phyloP scores from a whole-genome alignment of 2,888 invertebrate species.

The Smittia sp. region DNA sequence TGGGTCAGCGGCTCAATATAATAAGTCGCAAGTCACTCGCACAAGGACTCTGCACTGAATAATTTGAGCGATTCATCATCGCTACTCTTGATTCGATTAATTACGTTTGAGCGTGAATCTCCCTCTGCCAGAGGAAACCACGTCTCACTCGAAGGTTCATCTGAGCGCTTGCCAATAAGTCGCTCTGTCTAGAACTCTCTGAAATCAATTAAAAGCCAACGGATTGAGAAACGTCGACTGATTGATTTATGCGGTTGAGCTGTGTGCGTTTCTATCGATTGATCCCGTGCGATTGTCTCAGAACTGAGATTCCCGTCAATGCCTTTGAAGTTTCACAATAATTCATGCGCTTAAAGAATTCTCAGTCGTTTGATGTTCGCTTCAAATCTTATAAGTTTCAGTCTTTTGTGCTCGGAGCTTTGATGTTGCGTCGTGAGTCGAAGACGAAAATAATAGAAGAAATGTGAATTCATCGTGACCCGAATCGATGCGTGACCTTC shows the following conservation, averaged over 20 bases:
- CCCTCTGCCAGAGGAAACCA: too few species aligned
- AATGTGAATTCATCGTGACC: neutral
- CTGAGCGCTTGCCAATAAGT: constrained; percentile 2
- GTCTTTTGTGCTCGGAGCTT: neutral
- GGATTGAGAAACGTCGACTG: neutral
- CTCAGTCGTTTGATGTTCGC: neutral
- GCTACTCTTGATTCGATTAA: neutral
- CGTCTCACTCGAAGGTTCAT: constrained; percentile 7
- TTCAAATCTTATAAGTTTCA: neutral
- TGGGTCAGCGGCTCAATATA: neutral
- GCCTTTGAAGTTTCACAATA: neutral
- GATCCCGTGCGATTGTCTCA: neutral
- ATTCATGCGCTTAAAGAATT: neutral
- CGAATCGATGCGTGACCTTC: neutral
- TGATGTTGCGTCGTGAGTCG: neutral
- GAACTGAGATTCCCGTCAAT: neutral
- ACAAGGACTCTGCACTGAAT: neutral
- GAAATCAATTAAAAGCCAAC: neutral
- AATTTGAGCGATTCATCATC: neutral
- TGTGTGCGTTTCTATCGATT: neutral
- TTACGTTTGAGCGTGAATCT: neutral
- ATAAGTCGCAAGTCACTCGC: neutral
- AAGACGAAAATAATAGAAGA: neutral
- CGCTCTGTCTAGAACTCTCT: neutral
- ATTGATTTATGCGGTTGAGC: neutral